Percentiles rank a stretch among this genome's conserved stretches.
Conservation (phyloP, 2,888 invertebrate genomes). For the Cerastoderma edule region DNA sequence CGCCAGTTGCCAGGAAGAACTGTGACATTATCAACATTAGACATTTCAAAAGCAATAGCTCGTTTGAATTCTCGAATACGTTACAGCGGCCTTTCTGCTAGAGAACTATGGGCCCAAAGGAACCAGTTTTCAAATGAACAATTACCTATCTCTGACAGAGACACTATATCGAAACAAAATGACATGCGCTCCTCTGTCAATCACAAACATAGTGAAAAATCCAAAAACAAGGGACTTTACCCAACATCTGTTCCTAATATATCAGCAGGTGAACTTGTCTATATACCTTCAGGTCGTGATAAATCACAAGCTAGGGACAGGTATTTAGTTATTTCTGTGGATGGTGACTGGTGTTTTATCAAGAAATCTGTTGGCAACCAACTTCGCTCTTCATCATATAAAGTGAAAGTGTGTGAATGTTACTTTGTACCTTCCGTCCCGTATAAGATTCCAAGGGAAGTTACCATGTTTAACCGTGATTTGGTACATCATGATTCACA, state of each 20-base stretch:
- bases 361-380: constrained; percentile 13
- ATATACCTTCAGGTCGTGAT: neutral
- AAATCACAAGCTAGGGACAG: constrained; percentile 4
- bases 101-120: constrained; percentile 59
- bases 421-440: constrained; percentile 2
- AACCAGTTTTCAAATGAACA: constrained; percentile 59
- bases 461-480: neutral
- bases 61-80: constrained; percentile 55
- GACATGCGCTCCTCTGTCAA: constrained; percentile 3
- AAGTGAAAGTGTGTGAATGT: constrained; percentile 22
- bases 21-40: constrained; percentile 35
- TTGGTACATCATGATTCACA: neutral
- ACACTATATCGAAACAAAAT: constrained; percentile 32
- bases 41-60: constrained; percentile 37
- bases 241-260: neutral
- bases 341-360: constrained; percentile 25
- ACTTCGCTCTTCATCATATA: constrained; percentile 6
- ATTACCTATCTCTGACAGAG: constrained; percentile 47
- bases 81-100: constrained; percentile 47
- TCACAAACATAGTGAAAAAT: constrained; percentile 20
- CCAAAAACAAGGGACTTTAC: neutral
- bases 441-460: no score
- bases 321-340: constrained; percentile 15
- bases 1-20: constrained; percentile 48
- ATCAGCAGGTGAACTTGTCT: constrained; percentile 17